These are phyloP conservation scores for Hybos culiciformis DNA, from an alignment of 2,888 invertebrate genomes.

Conservation along the genomic window DNA sequence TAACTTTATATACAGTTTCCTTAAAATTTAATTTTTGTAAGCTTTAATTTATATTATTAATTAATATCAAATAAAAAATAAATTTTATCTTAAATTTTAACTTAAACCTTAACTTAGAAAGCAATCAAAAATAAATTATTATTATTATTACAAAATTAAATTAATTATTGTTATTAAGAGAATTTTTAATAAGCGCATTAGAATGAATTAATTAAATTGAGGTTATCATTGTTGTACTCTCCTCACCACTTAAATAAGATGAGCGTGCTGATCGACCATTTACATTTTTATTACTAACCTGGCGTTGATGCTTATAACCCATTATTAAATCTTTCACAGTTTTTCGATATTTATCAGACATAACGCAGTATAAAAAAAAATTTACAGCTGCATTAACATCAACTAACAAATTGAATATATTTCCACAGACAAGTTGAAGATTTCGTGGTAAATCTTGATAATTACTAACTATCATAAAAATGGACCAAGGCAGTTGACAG, in stretches of 20 bases:
- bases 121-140: too few relatives aligned
- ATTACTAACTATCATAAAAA: conserved; percentile 37
- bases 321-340: conserved; percentile 37
- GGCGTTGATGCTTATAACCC: conserved; percentile 15
- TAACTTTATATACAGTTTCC: too few relatives aligned
- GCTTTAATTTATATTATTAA: too few relatives aligned
- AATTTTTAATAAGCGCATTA: too few relatives aligned
- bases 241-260: neutral
- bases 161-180: too few relatives aligned
- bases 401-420: conserved; percentile 56
- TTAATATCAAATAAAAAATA: too few relatives aligned
- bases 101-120: too few relatives aligned
- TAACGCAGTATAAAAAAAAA: conserved; percentile 62
- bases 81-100: too few relatives aligned
- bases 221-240: neutral
- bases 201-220: conserved; percentile 2
- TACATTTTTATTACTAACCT: conserved; percentile 10
- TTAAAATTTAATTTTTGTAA: too few relatives aligned
- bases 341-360: conserved; percentile 58
- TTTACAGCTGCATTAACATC: conserved; percentile 61
- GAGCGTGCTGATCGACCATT: neutral
- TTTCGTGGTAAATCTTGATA: conserved; percentile 19
- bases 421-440: conserved; percentile 42
- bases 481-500: conserved; percentile 58
- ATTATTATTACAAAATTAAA: too few relatives aligned